Evolutionary conservation across 2,113 vertebrate genomes (phyloP), one percentile per base, ranked within the genome.

Genomic region (Micromys minutus): DNA sequence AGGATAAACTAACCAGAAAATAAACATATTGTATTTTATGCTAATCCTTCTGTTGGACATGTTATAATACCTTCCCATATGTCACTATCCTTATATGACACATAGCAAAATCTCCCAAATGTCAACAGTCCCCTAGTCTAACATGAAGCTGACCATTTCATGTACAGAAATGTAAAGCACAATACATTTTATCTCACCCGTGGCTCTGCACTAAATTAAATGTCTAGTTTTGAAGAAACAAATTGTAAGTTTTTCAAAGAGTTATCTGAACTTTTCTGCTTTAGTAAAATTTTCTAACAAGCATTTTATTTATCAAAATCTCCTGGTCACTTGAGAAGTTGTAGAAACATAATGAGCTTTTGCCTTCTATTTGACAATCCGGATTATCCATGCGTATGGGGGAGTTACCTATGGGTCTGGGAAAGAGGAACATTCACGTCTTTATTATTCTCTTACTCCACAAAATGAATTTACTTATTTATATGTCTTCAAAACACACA

Each of bases 401-500:
- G 36, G 36, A 80, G 90, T 75, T 42, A 39, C 31, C n/a, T 10
- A 19, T 50, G 29, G 11, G 91, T 79, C 86, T 52, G 72, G 74
- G 61, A 95, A 94, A 95, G 34, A 57, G 75, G 22, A 75, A n/a
- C 24, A 12, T 76, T 91, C 12, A 87, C 39, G 22, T 86, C 29
- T 39, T 94, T 71, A 83, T 87, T 55, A 26, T 87, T 93, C 39
- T 72, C 22, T 57, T 90, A 87, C n/a, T 55, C 71, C 45, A 72
- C 63, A 59, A 93, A 94, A 83, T 67, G 69, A 97, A 91, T 4
- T 16, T 75, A 12, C 74, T 89, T 74, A 81, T 92, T 95, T 94
- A 71, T 29, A 47, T 93, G 45, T 94, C n/a, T 89, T 65, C 12
- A 72, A 45, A 34, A 72, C 61, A 74, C 47, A 87, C 85, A 21